These are phyloP conservation scores for Ridgeia piscesae DNA, from an alignment of 1,140 invertebrate genomes.

Conservation along the genomic window DNA sequence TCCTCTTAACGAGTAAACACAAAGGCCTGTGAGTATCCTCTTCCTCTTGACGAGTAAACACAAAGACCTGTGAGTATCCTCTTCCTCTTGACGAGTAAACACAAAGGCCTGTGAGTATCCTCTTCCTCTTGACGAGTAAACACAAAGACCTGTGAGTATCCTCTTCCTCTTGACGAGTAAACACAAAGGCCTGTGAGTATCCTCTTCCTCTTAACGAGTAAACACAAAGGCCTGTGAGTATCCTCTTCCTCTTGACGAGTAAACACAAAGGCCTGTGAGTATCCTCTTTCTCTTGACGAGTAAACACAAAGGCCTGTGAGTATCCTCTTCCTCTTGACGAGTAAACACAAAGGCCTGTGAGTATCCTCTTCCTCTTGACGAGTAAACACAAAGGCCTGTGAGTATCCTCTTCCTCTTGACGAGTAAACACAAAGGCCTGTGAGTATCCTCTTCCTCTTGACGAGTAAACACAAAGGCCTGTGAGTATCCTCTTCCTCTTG, in stretches of 20 bases:
- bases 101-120: conserved; percentile 32
- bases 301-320: conserved; percentile 33
- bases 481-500: conserved; percentile 30
- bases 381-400: conserved; percentile 32
- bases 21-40: conserved; percentile 31
- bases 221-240: conserved; percentile 33
- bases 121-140: conserved; percentile 30
- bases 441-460: conserved; percentile 30
- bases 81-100: conserved; percentile 30
- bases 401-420: conserved; percentile 31
- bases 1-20: conserved; percentile 31
- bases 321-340: conserved; percentile 30
- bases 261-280: conserved; percentile 33
- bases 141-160: conserved; percentile 32
- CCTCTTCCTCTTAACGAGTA: conserved; percentile 29
- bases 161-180: conserved; percentile 30
- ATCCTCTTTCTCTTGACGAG: conserved; percentile 29
- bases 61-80: conserved; percentile 32
- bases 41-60: conserved; percentile 31
- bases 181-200: conserved; percentile 33
- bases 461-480: conserved; percentile 32
- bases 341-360: conserved; percentile 32
- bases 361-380: conserved; percentile 30
- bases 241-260: conserved; percentile 29
- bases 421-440: conserved; percentile 32